These are phyloP conservation scores for Eptatretus burgeri DNA, from an alignment of 2,113 vertebrate genomes.

Conservation along the genomic window DNA sequence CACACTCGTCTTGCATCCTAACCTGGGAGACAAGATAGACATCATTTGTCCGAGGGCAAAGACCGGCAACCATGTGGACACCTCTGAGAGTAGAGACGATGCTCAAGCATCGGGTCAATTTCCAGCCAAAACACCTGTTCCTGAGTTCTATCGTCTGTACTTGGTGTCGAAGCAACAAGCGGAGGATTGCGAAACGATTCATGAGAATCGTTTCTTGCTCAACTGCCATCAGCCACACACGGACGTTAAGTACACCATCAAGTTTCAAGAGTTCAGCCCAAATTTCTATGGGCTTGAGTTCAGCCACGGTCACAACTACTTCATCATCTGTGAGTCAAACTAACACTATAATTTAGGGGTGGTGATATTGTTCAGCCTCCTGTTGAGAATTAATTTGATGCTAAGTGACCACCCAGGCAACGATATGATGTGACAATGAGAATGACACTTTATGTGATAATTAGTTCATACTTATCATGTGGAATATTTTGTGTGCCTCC, in stretches of 20 bases:
- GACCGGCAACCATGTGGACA: slow-evolving; percentile 21
- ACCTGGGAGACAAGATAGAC: slow-evolving; percentile 97
- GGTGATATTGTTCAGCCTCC: too few species aligned
- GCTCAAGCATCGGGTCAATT: background rate
- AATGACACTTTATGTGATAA: too few species aligned
- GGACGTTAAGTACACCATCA: slow-evolving; percentile 98
- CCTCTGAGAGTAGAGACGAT: background rate
- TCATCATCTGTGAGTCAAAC: slow-evolving; percentile 83
- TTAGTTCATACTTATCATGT: too few species aligned
- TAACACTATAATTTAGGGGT: too few species aligned
- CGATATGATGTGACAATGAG: too few species aligned
- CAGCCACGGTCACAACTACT: slow-evolving; percentile 77
- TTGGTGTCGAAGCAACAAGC: slow-evolving; percentile 86
- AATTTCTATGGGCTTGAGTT: slow-evolving; percentile 97
- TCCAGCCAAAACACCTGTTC: slow-evolving; percentile 20
- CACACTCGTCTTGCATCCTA: slow-evolving; percentile 69
- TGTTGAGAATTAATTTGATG: too few species aligned
- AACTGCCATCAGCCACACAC: slow-evolving; percentile 92
- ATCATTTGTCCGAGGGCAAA: slow-evolving; percentile 96
- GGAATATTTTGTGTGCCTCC: too few species aligned
- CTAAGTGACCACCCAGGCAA: too few species aligned
- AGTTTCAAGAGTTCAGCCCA: slow-evolving; percentile 98
- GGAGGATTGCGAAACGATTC: slow-evolving; percentile 81
- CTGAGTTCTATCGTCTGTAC: slow-evolving; percentile 93
- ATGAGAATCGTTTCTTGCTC: slow-evolving; percentile 73